Evolutionary conservation across 2,797 vertebrate species (phyloP).

Genomic region (Micrastur ruficollis): DNA sequence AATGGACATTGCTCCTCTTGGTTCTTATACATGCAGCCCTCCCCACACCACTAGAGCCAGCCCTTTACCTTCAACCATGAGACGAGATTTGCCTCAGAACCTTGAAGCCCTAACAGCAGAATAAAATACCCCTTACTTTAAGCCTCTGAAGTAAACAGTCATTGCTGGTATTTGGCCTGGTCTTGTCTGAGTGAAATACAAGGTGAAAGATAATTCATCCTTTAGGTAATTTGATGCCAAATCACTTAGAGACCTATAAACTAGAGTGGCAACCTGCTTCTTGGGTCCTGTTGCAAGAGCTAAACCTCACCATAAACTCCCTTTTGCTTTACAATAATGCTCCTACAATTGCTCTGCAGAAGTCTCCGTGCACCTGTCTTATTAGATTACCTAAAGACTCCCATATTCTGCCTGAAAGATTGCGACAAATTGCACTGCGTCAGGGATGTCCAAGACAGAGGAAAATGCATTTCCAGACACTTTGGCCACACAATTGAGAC

Average conservation of each 20-base stretch:
- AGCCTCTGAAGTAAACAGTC: background rate
- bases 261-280: background rate
- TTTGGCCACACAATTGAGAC: background rate
- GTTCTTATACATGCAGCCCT: background rate
- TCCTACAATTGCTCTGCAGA: background rate
- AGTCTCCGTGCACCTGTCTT: background rate
- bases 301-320: background rate
- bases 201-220: constrained; percentile 3
- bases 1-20: background rate
- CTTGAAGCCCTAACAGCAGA: background rate
- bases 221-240: background rate
- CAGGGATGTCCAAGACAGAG: background rate
- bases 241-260: background rate
- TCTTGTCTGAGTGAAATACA: background rate
- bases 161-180: background rate
- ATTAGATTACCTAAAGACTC: background rate
- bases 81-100: background rate
- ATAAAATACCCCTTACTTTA: background rate
- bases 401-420: background rate
- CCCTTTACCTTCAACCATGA: background rate
- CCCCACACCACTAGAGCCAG: background rate
- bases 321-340: background rate
- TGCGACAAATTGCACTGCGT: background rate
- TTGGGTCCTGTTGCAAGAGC: background rate
- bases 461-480: background rate